Base-by-base conservation (phyloP, 1,140 invertebrate species). In the Agrilus planipennis region DNA sequence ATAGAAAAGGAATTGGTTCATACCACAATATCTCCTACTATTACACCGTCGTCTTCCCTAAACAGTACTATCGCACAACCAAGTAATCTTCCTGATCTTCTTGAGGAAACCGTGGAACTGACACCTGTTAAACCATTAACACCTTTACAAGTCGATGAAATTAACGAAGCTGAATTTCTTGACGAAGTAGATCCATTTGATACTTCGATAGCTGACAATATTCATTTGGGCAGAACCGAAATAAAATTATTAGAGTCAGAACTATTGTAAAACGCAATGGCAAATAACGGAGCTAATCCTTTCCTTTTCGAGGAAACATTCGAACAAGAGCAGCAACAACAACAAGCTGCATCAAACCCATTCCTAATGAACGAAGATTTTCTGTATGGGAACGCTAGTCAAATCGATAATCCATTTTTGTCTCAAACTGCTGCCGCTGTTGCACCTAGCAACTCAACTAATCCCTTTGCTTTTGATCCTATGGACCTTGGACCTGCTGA, bases 261-360 rank as follows among this genome's bases (percentile, higher is more conserved):
- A 58, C 50, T 77, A 34, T 55, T 59, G 41, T 52, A 58, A 55
- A 50, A 45, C 18, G 79, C 71, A 67, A 81, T 79, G 51, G 73
- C 66, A 50, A 57, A 62, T 0, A 69, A 68, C 47, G 65, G 68
- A 7, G 70, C 67, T 25, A 87, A 87, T 69, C 82, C 83, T 12
- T 87, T 87, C 60, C 61, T 85, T 36, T 82, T 82, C 64, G 71
- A 71, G 54, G 73, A 71, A 42, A n/a, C n/a, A n/a, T n/a, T n/a
- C n/a, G 79, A 82, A 49, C 73, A 75, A 22, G 67, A 71, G 48
- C 54, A 55, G 20, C 39, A 50, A 4, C 59, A 63, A 42, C 53
- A 53, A 4, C 56, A 68, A 10, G 54, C 64, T 6, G 62, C 58
- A 20, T 72, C 76, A 1, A 86, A 86, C 67, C 82, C 82, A 20